Conservation (phyloP, 2,113 vertebrate species). For the Galeopterus variegatus region DNA sequence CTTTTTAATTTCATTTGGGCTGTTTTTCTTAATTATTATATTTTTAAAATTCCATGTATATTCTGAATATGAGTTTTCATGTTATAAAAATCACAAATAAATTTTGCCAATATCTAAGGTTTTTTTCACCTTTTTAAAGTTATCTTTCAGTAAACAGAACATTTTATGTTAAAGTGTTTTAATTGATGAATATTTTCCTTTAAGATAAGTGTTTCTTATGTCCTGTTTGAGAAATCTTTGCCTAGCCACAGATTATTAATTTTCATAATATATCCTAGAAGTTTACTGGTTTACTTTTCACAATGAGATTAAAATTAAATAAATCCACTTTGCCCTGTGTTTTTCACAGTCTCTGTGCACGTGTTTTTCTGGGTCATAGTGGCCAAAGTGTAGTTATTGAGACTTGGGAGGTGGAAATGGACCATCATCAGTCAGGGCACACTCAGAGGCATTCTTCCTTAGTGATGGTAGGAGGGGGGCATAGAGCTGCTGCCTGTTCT, state of each 20-base stretch:
- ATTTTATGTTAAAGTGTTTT: not conserved
- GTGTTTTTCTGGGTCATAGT: not conserved
- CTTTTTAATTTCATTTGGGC: not conserved
- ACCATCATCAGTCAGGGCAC: too few species aligned
- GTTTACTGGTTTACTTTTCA: not conserved
- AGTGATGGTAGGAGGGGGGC: not conserved
- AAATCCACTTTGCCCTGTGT: not conserved
- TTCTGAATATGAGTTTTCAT: not conserved
- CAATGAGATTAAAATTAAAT: not conserved
- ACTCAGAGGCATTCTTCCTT: not conserved
- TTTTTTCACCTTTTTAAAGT: not conserved
- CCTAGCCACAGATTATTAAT: not conserved
- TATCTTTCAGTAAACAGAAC: not conserved
- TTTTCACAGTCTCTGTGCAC: not conserved
- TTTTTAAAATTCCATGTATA: not conserved
- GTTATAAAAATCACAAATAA: not conserved
- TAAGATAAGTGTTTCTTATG: not conserved
- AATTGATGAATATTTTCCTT: not conserved
- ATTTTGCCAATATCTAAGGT: too few species aligned
- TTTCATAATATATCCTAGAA: too few species aligned
- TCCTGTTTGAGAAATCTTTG: not conserved
- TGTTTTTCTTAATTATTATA: not conserved
- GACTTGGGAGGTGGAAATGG: not conserved
- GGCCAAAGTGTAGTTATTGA: not conserved
- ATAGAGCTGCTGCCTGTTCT: not conserved